These are phyloP conservation scores for Tachina fera DNA, from an alignment of 2,888 invertebrate genomes.

Conservation along the genomic window DNA sequence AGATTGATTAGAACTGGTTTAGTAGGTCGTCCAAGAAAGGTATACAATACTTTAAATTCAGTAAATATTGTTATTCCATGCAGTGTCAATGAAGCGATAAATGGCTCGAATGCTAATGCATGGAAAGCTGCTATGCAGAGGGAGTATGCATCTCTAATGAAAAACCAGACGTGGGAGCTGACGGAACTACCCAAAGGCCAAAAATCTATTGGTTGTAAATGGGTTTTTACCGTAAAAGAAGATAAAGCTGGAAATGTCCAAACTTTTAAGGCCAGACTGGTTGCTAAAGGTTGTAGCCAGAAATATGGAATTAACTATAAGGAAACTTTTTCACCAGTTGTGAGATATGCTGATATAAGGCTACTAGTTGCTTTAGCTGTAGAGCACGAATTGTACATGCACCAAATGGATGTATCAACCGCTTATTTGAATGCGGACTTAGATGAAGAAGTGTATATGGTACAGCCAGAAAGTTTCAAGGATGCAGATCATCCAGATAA, in stretches of 20 bases:
- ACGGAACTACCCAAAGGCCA: constrained; percentile 59
- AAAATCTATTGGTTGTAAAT: constrained; percentile 65
- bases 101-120: too few species aligned
- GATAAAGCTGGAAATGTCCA: neutral
- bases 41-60: too few species aligned
- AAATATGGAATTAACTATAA: constrained; percentile 27
- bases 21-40: too few species aligned
- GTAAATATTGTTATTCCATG: too few species aligned
- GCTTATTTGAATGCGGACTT: constrained; percentile 69
- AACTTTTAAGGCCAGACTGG: constrained; percentile 1
- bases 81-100: too few species aligned
- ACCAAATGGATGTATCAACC: constrained; percentile 71
- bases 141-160: too few species aligned
- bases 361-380: constrained; percentile 69
- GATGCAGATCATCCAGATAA: neutral
- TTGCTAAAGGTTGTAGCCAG: constrained; percentile 28
- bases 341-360: constrained; percentile 65
- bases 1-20: too few species aligned
- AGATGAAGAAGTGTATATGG: constrained; percentile 1
- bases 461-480: constrained; percentile 12
- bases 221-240: constrained; percentile 59
- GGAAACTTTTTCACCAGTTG: constrained; percentile 19
- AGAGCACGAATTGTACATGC: constrained; percentile 66
- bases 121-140: too few species aligned
- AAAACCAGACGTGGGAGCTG: too few species aligned